Percentiles rank a stretch among this genome's conserved stretches.
These are phyloP conservation scores for Pteruthius melanotis DNA, from an alignment of 2,113 vertebrate species.

Conservation along the genomic window DNA sequence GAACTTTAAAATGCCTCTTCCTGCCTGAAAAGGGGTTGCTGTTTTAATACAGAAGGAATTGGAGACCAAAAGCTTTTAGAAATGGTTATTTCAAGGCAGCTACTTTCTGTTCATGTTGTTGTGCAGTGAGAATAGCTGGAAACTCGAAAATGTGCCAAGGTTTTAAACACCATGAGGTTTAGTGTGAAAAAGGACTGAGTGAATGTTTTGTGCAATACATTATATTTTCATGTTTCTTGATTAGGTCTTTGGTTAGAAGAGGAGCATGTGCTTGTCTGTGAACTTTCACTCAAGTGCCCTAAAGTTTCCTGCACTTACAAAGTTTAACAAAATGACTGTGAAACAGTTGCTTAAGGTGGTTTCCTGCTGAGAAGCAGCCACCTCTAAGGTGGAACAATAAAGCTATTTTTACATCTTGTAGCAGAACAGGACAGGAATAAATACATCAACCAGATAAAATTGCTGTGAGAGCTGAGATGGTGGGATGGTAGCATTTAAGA, in stretches of 20 bases:
- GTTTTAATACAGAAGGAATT: not conserved
- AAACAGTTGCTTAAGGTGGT: not conserved
- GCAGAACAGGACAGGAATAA: slow-evolving; percentile 25
- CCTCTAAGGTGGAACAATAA: not conserved
- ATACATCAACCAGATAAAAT: slow-evolving; percentile 48
- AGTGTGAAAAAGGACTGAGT: slow-evolving; percentile 1
- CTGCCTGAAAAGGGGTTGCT: not conserved
- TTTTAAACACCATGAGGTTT: slow-evolving; percentile 50
- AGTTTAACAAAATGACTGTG: not conserved
- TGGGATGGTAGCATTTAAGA: slow-evolving; percentile 47
- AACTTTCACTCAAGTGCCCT: not conserved
- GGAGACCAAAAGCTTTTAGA: not conserved
- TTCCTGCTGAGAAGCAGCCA: not conserved
- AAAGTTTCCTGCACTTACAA: not conserved
- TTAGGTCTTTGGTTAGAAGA: not conserved
- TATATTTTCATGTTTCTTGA: not conserved
- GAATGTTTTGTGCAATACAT: not conserved
- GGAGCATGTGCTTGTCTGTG: not conserved
- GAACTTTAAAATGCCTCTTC: not conserved
- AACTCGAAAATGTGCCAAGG: slow-evolving; percentile 56
- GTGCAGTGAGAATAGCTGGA: slow-evolving; percentile 49
- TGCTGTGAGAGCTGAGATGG: slow-evolving; percentile 22
- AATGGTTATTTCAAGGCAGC: slow-evolving; percentile 31
- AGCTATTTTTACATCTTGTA: slow-evolving; percentile 41
- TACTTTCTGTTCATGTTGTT: slow-evolving; percentile 17